Evolutionary conservation across 2,113 vertebrate species (phyloP).

Genomic region (Carettochelys insculpta): DNA sequence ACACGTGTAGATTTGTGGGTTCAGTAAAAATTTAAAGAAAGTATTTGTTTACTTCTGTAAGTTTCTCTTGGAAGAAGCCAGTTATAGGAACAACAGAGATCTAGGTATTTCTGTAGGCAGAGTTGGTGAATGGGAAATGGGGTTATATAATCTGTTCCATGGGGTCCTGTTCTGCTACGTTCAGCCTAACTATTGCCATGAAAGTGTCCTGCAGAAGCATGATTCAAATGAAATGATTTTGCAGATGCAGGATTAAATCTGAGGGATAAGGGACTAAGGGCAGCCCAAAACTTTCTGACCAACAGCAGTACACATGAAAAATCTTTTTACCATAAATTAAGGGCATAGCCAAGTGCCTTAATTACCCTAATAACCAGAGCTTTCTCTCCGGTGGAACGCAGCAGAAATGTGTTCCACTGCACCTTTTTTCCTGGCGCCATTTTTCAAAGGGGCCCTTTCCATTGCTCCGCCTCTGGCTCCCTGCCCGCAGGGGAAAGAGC

Average conservation of each 20-base stretch:
- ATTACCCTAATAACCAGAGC: slow-evolving; percentile 1
- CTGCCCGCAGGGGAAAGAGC: no score
- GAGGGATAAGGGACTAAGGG: slow-evolving; percentile 25
- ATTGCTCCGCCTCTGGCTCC: no score
- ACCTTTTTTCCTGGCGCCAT: no score
- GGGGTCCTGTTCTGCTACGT: not conserved
- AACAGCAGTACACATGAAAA: slow-evolving; percentile 23
- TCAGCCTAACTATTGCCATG: not conserved
- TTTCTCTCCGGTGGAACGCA: no score
- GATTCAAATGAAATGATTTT: not conserved
- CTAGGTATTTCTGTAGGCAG: slow-evolving; percentile 26
- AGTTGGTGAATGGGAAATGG: not conserved
- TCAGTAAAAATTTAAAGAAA: slow-evolving; percentile 23
- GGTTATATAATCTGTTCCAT: not conserved
- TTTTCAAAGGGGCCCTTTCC: no score
- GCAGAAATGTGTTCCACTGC: no score
- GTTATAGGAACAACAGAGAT: accelerated
- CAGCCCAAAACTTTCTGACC: not conserved
- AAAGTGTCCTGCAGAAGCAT: not conserved
- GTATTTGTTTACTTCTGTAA: slow-evolving; percentile 42
- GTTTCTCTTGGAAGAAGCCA: slow-evolving; percentile 44
- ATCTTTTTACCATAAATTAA: slow-evolving; percentile 14
- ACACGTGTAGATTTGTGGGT: no score
- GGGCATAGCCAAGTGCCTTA: not conserved
- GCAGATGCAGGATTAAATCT: slow-evolving; percentile 21